Evolutionary conservation across 2,113 vertebrate genomes (phyloP), one percentile per base, ranked within the genome.

Genomic region (Paralichthys olivaceus): DNA sequence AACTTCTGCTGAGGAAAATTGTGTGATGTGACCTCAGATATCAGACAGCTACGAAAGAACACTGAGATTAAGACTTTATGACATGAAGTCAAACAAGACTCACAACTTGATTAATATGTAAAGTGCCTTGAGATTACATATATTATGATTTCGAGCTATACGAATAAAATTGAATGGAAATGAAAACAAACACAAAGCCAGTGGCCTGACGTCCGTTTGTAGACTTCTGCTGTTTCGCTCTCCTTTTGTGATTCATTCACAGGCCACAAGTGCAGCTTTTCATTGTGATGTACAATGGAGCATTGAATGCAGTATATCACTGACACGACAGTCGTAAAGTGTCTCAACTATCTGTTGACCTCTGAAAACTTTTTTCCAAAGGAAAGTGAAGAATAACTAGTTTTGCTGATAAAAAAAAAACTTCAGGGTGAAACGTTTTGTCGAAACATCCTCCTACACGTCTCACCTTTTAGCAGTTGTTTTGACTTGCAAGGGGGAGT

Each of bases 191-290:
- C 6, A 28, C 8, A 57, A 34, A 71, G 56, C 11, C 81, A 45
- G 19, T 53, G 49, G 19, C 20, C 49, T 53, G 5, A 22, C 7
- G 20, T 53, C 49, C 20, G 47, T n/a, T 20, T 20, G 19, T 17
- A 49, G 47, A 32, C 55, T 7, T 40, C 69, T 56, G 15, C 60
- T 47, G 28, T 81, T 72, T 63, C 75, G 58, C 67, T 61, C 45
- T 3, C 22, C 70, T 70, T 77, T 76, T 79, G 57, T 15, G 37
- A 40, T 40, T 65, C 58, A 73, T 70, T 61, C 66, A 67, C 45
- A 75, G 29, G 69, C 67, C 75, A 68, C 64, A 71, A 84, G 53
- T 76, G 43, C 7, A 76, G 60, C 45, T 78, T 85, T 81, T 53
- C 51, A 81, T 64, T 71, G 37, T 76, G 51, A 59, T 63, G 55